Base-by-base conservation (phyloP, 2,888 invertebrate genomes). In the Protula sp. region DNA sequence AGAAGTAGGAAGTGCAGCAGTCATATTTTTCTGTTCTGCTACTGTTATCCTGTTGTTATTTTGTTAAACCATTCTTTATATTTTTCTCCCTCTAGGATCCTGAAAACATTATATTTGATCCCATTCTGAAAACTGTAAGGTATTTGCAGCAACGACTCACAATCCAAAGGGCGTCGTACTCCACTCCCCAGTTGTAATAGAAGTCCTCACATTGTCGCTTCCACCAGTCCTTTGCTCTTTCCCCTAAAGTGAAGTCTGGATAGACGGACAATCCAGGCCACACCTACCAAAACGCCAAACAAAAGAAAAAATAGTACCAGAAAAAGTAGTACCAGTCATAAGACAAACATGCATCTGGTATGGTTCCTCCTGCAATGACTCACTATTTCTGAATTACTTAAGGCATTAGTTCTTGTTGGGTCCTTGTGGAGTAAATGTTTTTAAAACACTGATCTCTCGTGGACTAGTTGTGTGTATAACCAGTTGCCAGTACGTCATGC, bases 81-180 rank as follows among this genome's bases (percentile, higher is more conserved):
- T 38, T 38, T 14, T 38, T 38, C 9, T 19, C 9, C 9, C 9
- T 38, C 9, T 14, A 14, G 19, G 9, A 19, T 14, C 38, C 9
- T 19, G 9, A 14, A 9, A 38, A 14, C 9, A 38, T 14, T 38
- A 9, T 38, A 38, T 38, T 9, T 14, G 38, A 19, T 9, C 19
- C 19, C 19, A 38, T 38, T 9, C 9, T 38, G 19, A 38, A 38
- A 38, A 38, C 9, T 14, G 38, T 14, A 19, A 38, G 38, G 9
- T 19, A 38, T 19, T 9, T 38, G 38, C 9, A 9, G 19, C 38
- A 14, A 38, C 38, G 3, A 58, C 70, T 69, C 61, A 74, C 74
- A 24, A 71, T 72, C 74, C 74, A 75, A 0, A 73, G 47, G 22
- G 69, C 74, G 45, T 73, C 74, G 56, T 67, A 73, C 38, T 63